These are phyloP conservation scores for Montipora efflorescens DNA, from an alignment of 64 coral and sea anemone genomes.

Conservation along the genomic window DNA sequence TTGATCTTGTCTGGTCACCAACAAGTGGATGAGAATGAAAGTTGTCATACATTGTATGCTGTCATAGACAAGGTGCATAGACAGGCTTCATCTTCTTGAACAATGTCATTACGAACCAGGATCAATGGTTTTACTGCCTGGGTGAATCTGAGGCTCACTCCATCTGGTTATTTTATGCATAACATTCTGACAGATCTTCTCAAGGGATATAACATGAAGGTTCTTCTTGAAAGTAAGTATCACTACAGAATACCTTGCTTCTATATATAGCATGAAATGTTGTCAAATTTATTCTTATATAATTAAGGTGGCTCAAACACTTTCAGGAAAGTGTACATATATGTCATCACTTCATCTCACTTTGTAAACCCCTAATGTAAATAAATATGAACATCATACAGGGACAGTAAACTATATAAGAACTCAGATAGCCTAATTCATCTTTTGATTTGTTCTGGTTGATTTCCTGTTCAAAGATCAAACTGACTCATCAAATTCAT, in stretches of 20 bases:
- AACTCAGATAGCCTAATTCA: too few relatives aligned
- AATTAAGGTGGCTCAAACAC: too few relatives aligned
- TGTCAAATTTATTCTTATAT: too few relatives aligned
- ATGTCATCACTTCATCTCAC: too few relatives aligned
- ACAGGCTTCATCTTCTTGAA: neutral
- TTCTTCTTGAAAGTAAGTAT: conserved; percentile 96
- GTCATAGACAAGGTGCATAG: neutral
- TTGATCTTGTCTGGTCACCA: neutral
- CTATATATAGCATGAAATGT: neutral
- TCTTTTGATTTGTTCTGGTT: too few relatives aligned
- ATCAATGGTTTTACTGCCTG: conserved; percentile 99
- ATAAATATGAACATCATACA: too few relatives aligned
- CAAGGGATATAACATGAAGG: conserved; percentile 99
- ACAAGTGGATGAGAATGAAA: neutral
- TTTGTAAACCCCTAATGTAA: too few relatives aligned
- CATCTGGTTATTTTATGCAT: conserved; percentile 93
- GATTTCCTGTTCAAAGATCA: too few relatives aligned
- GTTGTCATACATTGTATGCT: neutral
- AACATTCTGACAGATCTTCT: conserved; percentile 95
- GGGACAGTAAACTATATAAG: too few relatives aligned
- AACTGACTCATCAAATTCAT: too few relatives aligned
- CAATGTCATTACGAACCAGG: conserved; percentile 88
- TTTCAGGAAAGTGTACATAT: too few relatives aligned
- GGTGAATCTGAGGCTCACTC: conserved; percentile 89
- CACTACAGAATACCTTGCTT: neutral